phyloP scores from a whole-genome alignment of 2,888 invertebrate species.

The Hirtodrosophila duncani region DNA sequence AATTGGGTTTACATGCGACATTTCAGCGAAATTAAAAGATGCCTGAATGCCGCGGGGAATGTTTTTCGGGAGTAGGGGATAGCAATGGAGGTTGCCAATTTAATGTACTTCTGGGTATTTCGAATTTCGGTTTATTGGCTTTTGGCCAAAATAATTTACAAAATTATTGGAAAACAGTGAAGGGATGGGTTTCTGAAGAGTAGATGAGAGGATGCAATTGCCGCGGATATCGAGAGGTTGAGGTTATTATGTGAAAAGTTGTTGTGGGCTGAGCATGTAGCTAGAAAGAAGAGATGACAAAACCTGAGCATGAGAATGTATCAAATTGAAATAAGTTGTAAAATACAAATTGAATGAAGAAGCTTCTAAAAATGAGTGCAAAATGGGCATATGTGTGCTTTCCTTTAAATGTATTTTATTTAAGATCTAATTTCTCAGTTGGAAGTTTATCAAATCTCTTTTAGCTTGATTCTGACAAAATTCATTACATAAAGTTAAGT shows the following conservation, averaged over 20 bases:
- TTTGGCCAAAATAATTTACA: slow-evolving; percentile 35
- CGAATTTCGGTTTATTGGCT: slow-evolving; percentile 35
- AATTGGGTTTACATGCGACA: slow-evolving; percentile 36
- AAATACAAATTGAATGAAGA: too few relatives aligned
- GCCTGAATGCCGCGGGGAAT: slow-evolving; percentile 24
- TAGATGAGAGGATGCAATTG: background rate
- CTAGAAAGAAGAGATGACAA: too few relatives aligned
- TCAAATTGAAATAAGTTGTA: too few relatives aligned
- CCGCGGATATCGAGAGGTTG: background rate
- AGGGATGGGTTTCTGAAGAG: background rate
- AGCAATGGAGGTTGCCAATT: slow-evolving; percentile 43
- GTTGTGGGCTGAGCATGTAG: too few relatives aligned
- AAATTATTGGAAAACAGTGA: slow-evolving; percentile 9
- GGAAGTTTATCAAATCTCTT: background rate
- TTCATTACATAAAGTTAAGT: too few relatives aligned
- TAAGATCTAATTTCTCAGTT: too few relatives aligned
- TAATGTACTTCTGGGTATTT: slow-evolving; percentile 40
- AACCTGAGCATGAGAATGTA: too few relatives aligned
- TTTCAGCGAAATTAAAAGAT: slow-evolving; percentile 47
- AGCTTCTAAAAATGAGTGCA: too few relatives aligned
- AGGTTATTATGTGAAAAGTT: too few relatives aligned
- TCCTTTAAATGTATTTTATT: too few relatives aligned
- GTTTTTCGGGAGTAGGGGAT: slow-evolving; percentile 7
- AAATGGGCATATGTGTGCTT: too few relatives aligned
- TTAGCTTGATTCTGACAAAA: background rate